phyloP scores from a whole-genome alignment of 35 echinoderm and acorn worm genomes.

The Stichopus chloronotus region DNA sequence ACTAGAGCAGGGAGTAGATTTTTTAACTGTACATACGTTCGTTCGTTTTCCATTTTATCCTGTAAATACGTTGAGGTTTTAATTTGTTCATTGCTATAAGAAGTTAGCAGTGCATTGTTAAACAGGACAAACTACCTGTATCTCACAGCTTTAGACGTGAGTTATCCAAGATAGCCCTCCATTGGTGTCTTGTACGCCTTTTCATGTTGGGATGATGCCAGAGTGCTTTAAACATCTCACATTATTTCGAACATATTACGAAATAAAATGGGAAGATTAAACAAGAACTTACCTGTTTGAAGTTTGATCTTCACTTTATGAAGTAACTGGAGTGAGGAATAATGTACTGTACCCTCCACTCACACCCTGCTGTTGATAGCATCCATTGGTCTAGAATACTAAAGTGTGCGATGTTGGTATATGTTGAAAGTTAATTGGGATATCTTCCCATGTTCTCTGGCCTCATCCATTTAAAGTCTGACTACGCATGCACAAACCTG shows the following conservation, averaged over 20 bases:
- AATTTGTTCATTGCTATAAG: background rate
- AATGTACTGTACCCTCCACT: slow-evolving; percentile 39
- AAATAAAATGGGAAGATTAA: no score
- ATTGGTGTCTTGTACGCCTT: background rate
- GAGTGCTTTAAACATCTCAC: slow-evolving; percentile 27
- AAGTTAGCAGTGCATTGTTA: background rate
- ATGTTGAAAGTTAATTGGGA: background rate
- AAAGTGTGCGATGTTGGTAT: background rate
- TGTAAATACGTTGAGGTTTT: slow-evolving; percentile 16
- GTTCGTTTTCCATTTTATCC: background rate
- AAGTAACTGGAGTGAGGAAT: no score
- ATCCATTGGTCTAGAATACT: background rate
- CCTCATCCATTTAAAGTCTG: slow-evolving; percentile 43
- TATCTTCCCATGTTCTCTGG: background rate
- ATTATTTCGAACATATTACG: background rate
- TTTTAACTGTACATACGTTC: slow-evolving; percentile 12
- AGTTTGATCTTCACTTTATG: no score
- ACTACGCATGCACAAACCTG: slow-evolving; percentile 46
- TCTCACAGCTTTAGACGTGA: slow-evolving; percentile 1
- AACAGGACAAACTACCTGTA: slow-evolving; percentile 2
- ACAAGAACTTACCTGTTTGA: no score
- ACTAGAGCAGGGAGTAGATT: background rate
- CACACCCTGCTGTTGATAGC: background rate
- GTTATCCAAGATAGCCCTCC: background rate
- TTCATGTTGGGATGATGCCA: slow-evolving; percentile 16